A percentile compares a stretch with the other conserved stretches of the same genome.
Evolutionary conservation across 2,888 invertebrate genomes (phyloP).

Genomic region (Cloeon dipterum): DNA sequence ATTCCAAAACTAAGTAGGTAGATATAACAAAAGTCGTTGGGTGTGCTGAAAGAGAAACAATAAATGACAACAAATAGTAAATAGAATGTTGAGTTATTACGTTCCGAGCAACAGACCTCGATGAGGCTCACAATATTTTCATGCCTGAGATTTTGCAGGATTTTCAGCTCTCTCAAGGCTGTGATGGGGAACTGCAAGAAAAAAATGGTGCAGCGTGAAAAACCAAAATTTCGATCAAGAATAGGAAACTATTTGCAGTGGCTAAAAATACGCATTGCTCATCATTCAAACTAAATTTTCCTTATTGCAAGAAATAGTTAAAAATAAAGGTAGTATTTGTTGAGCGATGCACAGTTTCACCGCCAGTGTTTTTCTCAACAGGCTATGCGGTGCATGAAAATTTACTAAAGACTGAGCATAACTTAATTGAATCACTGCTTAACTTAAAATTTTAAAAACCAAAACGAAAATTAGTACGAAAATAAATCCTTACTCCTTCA

Average conservation of each 20-base stretch:
- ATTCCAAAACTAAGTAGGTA: conserved; percentile 96
- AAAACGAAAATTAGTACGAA: no score
- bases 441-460: no score
- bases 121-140: conserved; percentile 93
- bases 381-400: no score
- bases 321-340: no score
- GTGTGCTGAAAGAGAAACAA: conserved; percentile 23
- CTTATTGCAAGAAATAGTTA: background rate
- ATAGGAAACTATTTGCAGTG: no score
- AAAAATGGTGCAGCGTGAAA: conserved; percentile 7
- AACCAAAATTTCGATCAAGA: no score
- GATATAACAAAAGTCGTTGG: conserved; percentile 58
- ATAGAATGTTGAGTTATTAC: conserved; percentile 22
- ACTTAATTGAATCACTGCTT: no score
- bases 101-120: conserved; percentile 89
- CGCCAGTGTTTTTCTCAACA: no score
- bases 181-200: conserved; percentile 82
- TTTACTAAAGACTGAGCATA: no score
- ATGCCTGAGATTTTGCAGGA: conserved; percentile 81
- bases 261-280: no score
- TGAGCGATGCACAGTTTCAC: no score
- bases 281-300: no score
- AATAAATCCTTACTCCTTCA: conserved; percentile 61
- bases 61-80: conserved; percentile 19
- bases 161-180: conserved; percentile 87